These are phyloP conservation scores for Eunapius fragilis DNA, from an alignment of 37 sponge, comb jelly and placozoan genomes.

Conservation along the genomic window DNA sequence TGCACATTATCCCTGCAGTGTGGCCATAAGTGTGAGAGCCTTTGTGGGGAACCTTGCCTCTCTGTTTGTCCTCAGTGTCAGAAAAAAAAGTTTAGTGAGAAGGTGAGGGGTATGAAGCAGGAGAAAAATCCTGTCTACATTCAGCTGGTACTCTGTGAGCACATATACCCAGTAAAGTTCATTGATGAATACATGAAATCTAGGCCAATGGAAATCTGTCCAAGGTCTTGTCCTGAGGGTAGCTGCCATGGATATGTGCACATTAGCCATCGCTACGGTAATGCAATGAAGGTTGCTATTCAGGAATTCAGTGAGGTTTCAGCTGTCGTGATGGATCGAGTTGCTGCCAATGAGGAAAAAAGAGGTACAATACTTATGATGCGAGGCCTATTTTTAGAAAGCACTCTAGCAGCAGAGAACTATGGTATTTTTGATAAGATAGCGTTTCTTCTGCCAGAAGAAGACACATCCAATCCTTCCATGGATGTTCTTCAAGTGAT, in stretches of 20 bases:
- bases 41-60: conserved; percentile 52
- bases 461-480: no score
- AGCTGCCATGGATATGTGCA: conserved; percentile 5
- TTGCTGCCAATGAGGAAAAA: background rate
- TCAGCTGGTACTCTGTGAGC: conserved; percentile 36
- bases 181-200: conserved; percentile 20
- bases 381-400: no score
- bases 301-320: background rate
- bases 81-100: background rate
- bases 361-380: background rate
- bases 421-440: no score
- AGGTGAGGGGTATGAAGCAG: background rate
- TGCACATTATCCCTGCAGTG: conserved; percentile 12
- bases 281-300: conserved; percentile 15
- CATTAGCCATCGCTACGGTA: conserved; percentile 39
- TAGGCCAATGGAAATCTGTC: background rate
- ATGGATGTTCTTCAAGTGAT: no score
- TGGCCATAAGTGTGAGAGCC: conserved; percentile 29
- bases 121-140: conserved; percentile 8
- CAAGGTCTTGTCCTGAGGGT: conserved; percentile 22
- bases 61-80: conserved; percentile 26
- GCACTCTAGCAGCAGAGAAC: no score
- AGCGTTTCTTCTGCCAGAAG: no score
- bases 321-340: background rate
- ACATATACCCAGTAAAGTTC: conserved; percentile 44